A percentile compares a stretch with the other conserved stretches of the same genome.
These are phyloP conservation scores for Etheostoma perlongum DNA, from an alignment of 2,797 vertebrate species.

Conservation along the genomic window DNA sequence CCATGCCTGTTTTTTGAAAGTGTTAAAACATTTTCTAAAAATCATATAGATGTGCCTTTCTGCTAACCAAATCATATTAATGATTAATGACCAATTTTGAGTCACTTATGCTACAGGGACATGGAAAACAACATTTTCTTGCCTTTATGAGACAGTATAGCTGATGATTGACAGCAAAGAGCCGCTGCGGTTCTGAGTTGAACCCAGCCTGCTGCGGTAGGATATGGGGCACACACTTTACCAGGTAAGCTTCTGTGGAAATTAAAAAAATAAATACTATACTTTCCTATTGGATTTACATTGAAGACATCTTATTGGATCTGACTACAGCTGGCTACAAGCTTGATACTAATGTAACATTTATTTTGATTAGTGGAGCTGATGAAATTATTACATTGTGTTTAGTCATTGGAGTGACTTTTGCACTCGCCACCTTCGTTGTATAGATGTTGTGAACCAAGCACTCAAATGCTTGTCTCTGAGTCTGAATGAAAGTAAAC, in stretches of 20 bases:
- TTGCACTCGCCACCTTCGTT: background rate
- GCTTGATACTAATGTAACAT: background rate
- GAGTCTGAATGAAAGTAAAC: background rate
- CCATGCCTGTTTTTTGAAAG: background rate
- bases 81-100: background rate
- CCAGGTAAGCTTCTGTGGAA: background rate
- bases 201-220: too few species aligned
- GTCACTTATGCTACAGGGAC: background rate
- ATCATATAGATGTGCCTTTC: background rate
- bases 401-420: slow-evolving; percentile 1
- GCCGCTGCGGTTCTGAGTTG: too few species aligned
- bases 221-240: too few species aligned
- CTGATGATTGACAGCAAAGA: too few species aligned
- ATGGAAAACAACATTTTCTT: too few species aligned
- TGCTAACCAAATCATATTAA: slow-evolving; percentile 2
- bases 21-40: background rate
- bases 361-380: slow-evolving; percentile 22
- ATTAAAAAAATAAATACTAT: background rate
- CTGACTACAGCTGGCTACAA: background rate
- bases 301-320: background rate
- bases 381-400: slow-evolving; percentile 6
- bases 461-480: background rate
- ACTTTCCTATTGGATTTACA: background rate
- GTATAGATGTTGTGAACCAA: too few species aligned
- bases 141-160: too few species aligned